Conservation (phyloP, 2,113 vertebrate species). For the Chrysemys picta region DNA sequence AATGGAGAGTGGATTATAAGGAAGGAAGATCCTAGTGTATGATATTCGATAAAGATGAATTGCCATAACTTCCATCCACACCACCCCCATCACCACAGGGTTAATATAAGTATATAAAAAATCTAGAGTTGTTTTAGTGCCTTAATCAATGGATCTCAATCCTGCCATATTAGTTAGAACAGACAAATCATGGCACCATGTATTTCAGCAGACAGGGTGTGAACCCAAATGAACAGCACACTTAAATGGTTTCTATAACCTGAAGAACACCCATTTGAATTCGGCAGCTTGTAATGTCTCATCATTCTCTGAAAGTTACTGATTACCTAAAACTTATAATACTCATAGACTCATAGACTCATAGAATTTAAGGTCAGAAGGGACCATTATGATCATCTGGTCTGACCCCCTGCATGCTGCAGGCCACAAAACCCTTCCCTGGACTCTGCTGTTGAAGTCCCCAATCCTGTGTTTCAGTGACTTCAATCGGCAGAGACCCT, state of each 20-base stretch:
- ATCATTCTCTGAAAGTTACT: neutral
- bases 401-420: too few relatives aligned
- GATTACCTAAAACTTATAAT: neutral
- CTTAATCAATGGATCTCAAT: neutral
- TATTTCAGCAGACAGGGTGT: neutral
- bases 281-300: neutral
- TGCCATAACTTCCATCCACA: neutral
- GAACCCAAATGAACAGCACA: neutral
- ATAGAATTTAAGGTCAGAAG: too few relatives aligned
- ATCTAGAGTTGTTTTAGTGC: neutral
- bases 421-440: too few relatives aligned
- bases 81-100: neutral
- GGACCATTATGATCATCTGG: too few relatives aligned
- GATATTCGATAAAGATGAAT: neutral
- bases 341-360: too few relatives aligned
- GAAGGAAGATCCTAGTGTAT: rapidly evolving
- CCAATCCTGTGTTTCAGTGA: too few relatives aligned
- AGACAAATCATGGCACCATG: neutral
- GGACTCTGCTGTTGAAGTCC: too few relatives aligned
- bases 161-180: neutral
- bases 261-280: neutral
- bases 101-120: neutral
- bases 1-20: neutral
- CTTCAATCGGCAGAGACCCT: too few relatives aligned
- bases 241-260: neutral